phyloP scores from a whole-genome alignment of 2,113 vertebrate species.

The Pachycephala philippinensis region DNA sequence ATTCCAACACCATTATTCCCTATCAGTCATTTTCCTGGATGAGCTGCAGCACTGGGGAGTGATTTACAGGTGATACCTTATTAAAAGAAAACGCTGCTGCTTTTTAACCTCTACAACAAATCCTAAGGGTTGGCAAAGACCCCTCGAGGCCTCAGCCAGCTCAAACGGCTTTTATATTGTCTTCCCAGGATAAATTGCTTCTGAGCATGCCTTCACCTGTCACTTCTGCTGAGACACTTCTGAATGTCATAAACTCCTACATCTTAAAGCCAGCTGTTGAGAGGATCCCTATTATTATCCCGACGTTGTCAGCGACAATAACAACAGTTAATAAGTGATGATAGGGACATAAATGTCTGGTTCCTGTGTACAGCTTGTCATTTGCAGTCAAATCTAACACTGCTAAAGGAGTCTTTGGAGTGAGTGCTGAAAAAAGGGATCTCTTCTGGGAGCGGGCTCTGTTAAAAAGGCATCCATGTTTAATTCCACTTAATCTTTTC shows the following conservation, averaged over 20 bases:
- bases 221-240: slow-evolving; percentile 41
- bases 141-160: not conserved
- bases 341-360: slow-evolving; percentile 12
- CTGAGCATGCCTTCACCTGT: slow-evolving; percentile 32
- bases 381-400: slow-evolving; percentile 38
- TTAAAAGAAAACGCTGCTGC: not conserved
- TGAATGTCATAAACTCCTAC: slow-evolving; percentile 29
- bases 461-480: not conserved
- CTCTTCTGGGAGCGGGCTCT: not conserved
- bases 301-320: slow-evolving; percentile 32
- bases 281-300: slow-evolving; percentile 48
- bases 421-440: not conserved
- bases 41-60: not conserved
- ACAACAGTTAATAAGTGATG: slow-evolving; percentile 58
- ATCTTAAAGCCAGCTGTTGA: slow-evolving; percentile 44
- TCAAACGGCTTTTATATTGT: not conserved
- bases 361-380: slow-evolving; percentile 36
- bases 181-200: not conserved
- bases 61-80: not conserved
- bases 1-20: not conserved
- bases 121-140: not conserved
- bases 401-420: not conserved
- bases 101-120: not conserved
- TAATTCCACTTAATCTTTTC: slow-evolving; percentile 23
- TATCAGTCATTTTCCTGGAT: not conserved